A percentile compares a stretch with the other conserved stretches of the same genome.
phyloP scores from a whole-genome alignment of 2,113 vertebrate species.

The Daphoenositta chrysoptera region DNA sequence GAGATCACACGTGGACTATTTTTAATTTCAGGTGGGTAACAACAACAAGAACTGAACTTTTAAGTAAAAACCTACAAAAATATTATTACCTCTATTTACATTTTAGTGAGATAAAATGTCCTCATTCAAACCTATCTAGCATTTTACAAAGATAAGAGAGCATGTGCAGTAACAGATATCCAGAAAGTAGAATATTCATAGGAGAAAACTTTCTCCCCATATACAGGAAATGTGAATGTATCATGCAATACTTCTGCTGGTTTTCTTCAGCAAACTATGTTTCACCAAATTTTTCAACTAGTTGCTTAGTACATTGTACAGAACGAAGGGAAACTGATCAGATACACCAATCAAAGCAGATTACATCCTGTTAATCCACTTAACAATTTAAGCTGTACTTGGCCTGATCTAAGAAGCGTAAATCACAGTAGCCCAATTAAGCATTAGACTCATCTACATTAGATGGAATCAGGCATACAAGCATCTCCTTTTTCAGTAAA shows the following conservation, averaged over 20 bases:
- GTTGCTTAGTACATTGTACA: not conserved
- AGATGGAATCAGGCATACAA: not conserved
- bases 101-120: not conserved
- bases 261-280: not conserved
- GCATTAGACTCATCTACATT: not conserved
- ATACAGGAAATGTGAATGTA: not conserved
- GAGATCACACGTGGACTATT: not conserved
- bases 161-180: not conserved
- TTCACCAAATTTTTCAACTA: not conserved
- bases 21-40: not conserved
- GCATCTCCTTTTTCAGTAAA: not conserved
- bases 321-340: not conserved
- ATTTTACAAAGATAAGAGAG: not conserved
- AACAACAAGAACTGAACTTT: not conserved
- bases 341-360: not conserved
- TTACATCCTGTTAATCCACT: not conserved
- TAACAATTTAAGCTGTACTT: slow-evolving; percentile 21
- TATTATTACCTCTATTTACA: not conserved
- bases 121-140: not conserved
- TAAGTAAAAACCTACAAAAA: not conserved
- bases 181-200: not conserved
- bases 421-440: slow-evolving; percentile 7
- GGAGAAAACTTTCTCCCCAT: not conserved
- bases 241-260: not conserved
- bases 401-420: not conserved